Base-by-base conservation (phyloP, 35 echinoderm and acorn worm species). In the Acanthaster planci region DNA sequence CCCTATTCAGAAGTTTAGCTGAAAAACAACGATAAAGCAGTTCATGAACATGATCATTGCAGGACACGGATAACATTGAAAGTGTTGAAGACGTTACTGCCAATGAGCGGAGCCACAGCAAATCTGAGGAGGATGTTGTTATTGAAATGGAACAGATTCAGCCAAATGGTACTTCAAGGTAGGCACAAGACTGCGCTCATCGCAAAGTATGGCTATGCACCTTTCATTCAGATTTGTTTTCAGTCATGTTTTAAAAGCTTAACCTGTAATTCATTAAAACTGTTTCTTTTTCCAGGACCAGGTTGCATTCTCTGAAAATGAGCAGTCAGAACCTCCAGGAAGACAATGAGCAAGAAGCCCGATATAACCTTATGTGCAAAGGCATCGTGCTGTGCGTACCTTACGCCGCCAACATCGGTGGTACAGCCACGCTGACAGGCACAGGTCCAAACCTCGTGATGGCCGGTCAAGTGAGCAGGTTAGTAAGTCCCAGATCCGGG, bases 401-500 rank as follows among this genome's bases (percentile, higher is more conserved):
- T 1, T 98, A 98, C 58, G 95, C 95, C 2, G 91, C 95, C 7
- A 98, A 98, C 75, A 98, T 98, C 57, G 95, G 95, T 0, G 95
- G 95, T 31, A 98, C 95, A 7, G 95, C 88, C 9, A 98, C 95
- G 2, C 54, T 93, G 7, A 98, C 89, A 1, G 95, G 95, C 0
- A 98, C 95, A 29, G 91, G 76, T 38, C 95, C 95, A 29, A 98
- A 98, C 55, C 88, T 98, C 0, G 88, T 98, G 1, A 80, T 93
- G 37, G 88, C 80, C 31, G 85, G 85, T n/a, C 92, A 97, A 52
- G 82, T 92, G 5, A 79, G 86, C 19, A 89, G 82, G 94, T 97
- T 81, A 22, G 60, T 16, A 75, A 5, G 30, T 31, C 38, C 18
- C 39, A 47, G n/a, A n/a, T n/a, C n/a, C n/a, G n/a, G n/a, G n/a